Evolutionary conservation across 2,888 invertebrate genomes (phyloP).

Genomic region (Drymonia ruficornis): DNA sequence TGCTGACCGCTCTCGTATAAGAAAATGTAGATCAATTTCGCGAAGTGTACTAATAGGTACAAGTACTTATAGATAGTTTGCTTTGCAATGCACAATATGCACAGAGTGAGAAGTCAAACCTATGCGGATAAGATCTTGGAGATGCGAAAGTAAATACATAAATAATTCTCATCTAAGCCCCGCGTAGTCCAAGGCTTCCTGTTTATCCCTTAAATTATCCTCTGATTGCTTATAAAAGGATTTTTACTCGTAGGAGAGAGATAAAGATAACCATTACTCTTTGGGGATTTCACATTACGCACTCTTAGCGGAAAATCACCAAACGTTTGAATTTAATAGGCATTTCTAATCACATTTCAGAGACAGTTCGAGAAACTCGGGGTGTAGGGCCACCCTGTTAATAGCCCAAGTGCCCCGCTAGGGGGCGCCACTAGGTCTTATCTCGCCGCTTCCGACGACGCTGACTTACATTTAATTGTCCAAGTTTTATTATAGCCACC

Average conservation of each 20-base stretch:
- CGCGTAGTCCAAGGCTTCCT: background rate
- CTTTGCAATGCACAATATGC: background rate
- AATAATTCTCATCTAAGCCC: background rate
- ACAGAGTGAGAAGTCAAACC: background rate
- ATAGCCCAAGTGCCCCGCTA: constrained; percentile 70
- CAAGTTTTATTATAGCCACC: constrained; percentile 78
- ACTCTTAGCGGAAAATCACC: constrained; percentile 36
- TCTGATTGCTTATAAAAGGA: background rate
- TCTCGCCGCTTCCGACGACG: constrained; percentile 69
- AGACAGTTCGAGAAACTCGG: constrained; percentile 59
- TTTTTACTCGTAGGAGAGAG: constrained; percentile 24
- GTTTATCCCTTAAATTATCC: background rate
- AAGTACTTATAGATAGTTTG: too few species aligned
- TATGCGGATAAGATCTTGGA: background rate
- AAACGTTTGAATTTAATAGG: constrained; percentile 53
- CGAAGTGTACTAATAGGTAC: too few species aligned
- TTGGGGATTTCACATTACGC: constrained; percentile 38
- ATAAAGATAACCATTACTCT: background rate
- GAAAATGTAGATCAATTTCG: background rate
- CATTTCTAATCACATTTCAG: constrained; percentile 57
- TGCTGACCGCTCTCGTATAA: constrained; percentile 12
- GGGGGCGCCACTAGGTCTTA: constrained; percentile 74
- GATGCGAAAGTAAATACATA: background rate
- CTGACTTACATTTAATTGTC: constrained; percentile 81
- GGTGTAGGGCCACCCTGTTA: constrained; percentile 66